Conservation (phyloP, 2,888 invertebrate species). For the Allygus modestus region DNA sequence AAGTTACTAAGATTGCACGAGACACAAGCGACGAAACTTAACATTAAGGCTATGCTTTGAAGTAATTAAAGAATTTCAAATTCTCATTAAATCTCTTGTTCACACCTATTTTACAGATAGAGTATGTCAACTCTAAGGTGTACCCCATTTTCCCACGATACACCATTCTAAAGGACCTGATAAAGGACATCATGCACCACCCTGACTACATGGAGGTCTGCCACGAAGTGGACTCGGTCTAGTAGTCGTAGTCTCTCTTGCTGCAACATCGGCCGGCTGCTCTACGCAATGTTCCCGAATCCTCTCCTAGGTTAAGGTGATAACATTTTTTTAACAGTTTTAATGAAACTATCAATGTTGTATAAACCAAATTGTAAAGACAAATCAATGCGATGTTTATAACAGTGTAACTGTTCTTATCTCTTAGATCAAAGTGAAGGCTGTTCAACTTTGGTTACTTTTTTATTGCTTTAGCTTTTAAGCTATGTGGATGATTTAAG, state of each 20-base stretch:
- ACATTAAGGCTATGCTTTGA: no score
- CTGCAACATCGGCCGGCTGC: no score
- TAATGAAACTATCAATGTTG: constrained; percentile 45
- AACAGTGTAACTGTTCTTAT: constrained; percentile 14
- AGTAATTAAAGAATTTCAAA: no score
- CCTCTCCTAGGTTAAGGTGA: constrained; percentile 34
- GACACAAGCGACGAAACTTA: no score
- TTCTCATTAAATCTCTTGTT: no score
- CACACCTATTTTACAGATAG: constrained; percentile 84
- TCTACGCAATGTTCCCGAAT: constrained; percentile 25
- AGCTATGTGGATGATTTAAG: constrained; percentile 5
- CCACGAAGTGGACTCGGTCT: constrained; percentile 86
- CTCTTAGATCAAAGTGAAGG: constrained; percentile 10
- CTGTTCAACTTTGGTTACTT: constrained; percentile 3
- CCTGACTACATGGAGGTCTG: constrained; percentile 99
- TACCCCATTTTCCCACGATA: constrained; percentile 97
- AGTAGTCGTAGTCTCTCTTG: constrained; percentile 64
- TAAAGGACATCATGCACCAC: constrained; percentile 96
- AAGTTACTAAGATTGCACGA: no score
- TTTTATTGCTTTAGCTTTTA: constrained; percentile 9
- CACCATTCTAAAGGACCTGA: constrained; percentile 98
- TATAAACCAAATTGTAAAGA: constrained; percentile 40
- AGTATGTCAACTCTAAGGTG: constrained; percentile 94
- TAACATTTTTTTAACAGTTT: constrained; percentile 41
- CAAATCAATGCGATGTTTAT: constrained; percentile 27